These are phyloP conservation scores for Drosophila triauraria DNA, from an alignment of 1,140 invertebrate genomes.

Conservation along the genomic window DNA sequence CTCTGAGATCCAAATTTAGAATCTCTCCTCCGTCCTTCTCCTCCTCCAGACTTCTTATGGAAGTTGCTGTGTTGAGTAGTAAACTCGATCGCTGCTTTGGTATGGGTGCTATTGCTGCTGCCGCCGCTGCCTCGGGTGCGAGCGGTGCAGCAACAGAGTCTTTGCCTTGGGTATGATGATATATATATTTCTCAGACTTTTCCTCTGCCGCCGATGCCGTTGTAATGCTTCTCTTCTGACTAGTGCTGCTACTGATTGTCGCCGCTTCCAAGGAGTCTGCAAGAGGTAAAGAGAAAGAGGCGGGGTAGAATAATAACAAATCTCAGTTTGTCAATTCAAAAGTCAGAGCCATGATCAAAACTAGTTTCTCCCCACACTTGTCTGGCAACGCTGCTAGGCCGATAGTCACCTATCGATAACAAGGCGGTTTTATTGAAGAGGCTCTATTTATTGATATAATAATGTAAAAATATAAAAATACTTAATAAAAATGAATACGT, in stretches of 20 bases:
- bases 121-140: constrained; percentile 64
- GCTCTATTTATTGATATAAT: too few relatives aligned
- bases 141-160: constrained; percentile 60
- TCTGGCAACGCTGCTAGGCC: neutral
- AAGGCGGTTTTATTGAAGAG: neutral
- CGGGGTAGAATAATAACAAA: neutral
- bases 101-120: constrained; percentile 70
- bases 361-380: constrained; percentile 9
- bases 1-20: constrained; percentile 68
- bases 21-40: constrained; percentile 49
- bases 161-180: constrained; percentile 79
- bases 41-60: constrained; percentile 62
- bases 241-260: constrained; percentile 45
- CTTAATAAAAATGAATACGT: neutral
- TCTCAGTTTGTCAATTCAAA: constrained; percentile 8
- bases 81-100: constrained; percentile 84
- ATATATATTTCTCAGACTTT: constrained; percentile 82
- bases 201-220: constrained; percentile 56
- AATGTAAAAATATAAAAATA: neutral
- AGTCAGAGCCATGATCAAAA: constrained; percentile 14
- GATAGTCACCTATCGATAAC: constrained; percentile 2
- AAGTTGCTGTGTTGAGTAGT: constrained; percentile 61
- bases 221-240: constrained; percentile 47
- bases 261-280: constrained; percentile 54
- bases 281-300: constrained; percentile 2